Evolutionary conservation across 2,113 vertebrate species (phyloP).

Genomic region (Cheilinus undulatus): DNA sequence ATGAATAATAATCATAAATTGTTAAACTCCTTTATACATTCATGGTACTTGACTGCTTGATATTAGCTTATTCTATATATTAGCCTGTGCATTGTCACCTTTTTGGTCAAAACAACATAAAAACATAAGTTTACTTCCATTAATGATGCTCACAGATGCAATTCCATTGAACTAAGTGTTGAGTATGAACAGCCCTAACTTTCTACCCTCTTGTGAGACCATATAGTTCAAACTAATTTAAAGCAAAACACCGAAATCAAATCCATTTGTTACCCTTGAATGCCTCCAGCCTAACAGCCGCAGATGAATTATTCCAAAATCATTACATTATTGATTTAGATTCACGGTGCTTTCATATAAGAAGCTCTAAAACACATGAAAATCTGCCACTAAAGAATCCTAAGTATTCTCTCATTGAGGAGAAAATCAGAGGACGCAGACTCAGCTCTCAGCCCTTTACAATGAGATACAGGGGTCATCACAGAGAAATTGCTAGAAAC

Average conservation of each 20-base stretch:
- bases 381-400: conserved; percentile 23
- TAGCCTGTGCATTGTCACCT: no score
- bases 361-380: conserved; percentile 33
- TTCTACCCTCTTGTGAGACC: neutral
- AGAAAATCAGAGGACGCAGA: conserved; percentile 41
- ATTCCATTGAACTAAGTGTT: neutral
- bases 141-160: no score
- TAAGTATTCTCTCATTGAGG: conserved; percentile 19
- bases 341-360: conserved; percentile 42
- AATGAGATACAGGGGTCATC: conserved; percentile 60
- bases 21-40: no score
- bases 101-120: no score
- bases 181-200: neutral
- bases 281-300: conserved; percentile 14
- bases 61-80: no score
- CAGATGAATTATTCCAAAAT: conserved; percentile 23
- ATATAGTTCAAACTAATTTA: neutral
- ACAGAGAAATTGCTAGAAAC: conserved; percentile 64
- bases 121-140: no score
- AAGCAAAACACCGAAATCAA: conserved; percentile 31
- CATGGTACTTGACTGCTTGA: no score
- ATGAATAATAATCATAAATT: no score
- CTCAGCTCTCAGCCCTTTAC: conserved; percentile 21
- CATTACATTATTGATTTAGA: conserved; percentile 53
- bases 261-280: conserved; percentile 11